Evolutionary conservation across 1,140 invertebrate species (phyloP), one percentile per base, ranked within the genome.

Genomic region (Temnothorax curvispinosus): DNA sequence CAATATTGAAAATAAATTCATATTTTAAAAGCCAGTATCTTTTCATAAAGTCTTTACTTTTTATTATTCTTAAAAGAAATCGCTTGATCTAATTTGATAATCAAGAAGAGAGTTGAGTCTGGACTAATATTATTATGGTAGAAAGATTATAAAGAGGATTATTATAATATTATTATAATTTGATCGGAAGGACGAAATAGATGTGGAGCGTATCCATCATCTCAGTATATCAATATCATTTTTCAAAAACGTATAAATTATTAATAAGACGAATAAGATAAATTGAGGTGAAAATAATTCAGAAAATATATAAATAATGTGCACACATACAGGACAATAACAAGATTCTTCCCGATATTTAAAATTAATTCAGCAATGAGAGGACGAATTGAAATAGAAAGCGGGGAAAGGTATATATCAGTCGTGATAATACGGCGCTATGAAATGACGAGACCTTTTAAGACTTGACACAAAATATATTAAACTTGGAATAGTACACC

Each of bases 401-500:
- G 21, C 18, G 8, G 1, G 18, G 9, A 1, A 35, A 7, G 9
- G 38, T 7, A 13, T 44, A 8, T 13, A 38, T 35, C 47, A 8
- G 71, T 27, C 13, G 11, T 76, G 41, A 32, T 13, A 35, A 47
- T 27, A 60, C 6, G 27, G 27, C 9, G 50, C 11, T 47, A 44
- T 9, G n/a, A 21, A 90, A 90, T 87, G 81, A 90, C 60, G 27
- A 88, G 88, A 87, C 80, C 58, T 67, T 67, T 76, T 87, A 93
- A 94, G 93, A 94, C 93, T 94, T 92, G 93, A 94, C 93, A 94
- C 92, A 94, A 94, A 94, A 93, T 94, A 94, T 94, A 94, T 94
- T 94, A 93, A 94, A 94, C 93, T 94, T 91, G 93, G 93, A 94
- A 92, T 93, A 93, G 93, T 94, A 93, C 92, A 93, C 89, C 91